These are phyloP conservation scores for Eristalinus sepulchralis DNA, from an alignment of 2,888 invertebrate species.

Conservation along the genomic window DNA sequence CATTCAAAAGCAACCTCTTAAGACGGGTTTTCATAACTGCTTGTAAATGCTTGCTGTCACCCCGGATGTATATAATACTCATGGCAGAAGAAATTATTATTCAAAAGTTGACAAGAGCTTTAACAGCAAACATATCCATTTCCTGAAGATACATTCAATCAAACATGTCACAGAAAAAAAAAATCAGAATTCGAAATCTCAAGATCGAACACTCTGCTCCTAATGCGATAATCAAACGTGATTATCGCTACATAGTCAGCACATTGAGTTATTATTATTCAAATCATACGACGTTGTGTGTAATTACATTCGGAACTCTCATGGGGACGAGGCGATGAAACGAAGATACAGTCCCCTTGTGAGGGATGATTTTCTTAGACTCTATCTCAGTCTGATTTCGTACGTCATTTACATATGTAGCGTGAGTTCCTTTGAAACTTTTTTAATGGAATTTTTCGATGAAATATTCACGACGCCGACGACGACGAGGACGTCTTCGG, in stretches of 20 bases:
- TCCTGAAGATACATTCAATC: too few species aligned
- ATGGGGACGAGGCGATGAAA: conserved; percentile 13
- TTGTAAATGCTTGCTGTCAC: too few species aligned
- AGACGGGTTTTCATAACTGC: too few species aligned
- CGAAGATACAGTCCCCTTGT: conserved; percentile 27
- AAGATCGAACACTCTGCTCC: conserved; percentile 40
- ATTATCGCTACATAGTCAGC: conserved; percentile 26
- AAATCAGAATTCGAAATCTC: not conserved
- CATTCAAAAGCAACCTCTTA: too few species aligned
- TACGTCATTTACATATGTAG: conserved; percentile 15
- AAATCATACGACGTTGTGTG: conserved; percentile 51
- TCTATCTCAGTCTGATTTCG: conserved; percentile 23
- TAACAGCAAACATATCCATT: too few species aligned
- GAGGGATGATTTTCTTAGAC: not conserved
- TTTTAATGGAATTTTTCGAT: conserved; percentile 56
- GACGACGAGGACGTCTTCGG: not conserved
- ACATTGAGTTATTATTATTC: conserved; percentile 52
- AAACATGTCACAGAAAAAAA: not conserved
- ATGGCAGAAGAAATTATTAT: too few species aligned
- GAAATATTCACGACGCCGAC: conserved; percentile 13
- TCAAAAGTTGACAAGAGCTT: too few species aligned
- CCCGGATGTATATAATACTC: too few species aligned
- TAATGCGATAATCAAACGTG: conserved; percentile 49
- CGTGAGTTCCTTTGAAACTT: conserved; percentile 30
- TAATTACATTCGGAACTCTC: conserved; percentile 62